Evolutionary conservation across 2,797 vertebrate species (phyloP).

Genomic region (Alauda arvensis): DNA sequence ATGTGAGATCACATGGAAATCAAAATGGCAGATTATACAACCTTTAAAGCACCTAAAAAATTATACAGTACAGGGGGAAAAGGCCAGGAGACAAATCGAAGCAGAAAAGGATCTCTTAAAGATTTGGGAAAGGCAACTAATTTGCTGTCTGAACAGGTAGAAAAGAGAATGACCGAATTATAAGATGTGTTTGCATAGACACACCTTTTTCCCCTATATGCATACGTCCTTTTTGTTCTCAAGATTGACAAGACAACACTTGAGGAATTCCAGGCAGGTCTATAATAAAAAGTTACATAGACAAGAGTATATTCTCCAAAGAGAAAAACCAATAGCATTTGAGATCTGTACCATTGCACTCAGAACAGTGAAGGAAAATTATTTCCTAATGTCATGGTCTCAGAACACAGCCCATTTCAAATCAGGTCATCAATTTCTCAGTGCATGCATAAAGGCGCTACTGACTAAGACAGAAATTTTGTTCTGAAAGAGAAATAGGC

Average conservation of each 20-base stretch:
- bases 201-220: neutral
- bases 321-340: neutral
- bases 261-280: neutral
- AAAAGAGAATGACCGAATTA: neutral
- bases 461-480: neutral
- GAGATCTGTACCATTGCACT: neutral
- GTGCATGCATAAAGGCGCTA: neutral
- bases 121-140: neutral
- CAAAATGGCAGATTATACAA: neutral
- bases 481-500: neutral
- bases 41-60: neutral
- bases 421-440: neutral
- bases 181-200: neutral
- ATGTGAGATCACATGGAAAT: neutral
- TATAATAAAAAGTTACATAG: neutral
- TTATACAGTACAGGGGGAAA: neutral
- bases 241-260: neutral
- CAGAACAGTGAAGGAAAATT: neutral
- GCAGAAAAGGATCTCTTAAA: neutral
- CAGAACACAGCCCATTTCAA: neutral
- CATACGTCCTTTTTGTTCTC: neutral
- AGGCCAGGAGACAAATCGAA: neutral
- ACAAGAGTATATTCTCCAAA: neutral
- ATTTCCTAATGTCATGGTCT: neutral
- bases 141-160: neutral